Evolutionary conservation across 2,113 vertebrate species (phyloP).

Genomic region (Epinephelus fuscoguttatus): DNA sequence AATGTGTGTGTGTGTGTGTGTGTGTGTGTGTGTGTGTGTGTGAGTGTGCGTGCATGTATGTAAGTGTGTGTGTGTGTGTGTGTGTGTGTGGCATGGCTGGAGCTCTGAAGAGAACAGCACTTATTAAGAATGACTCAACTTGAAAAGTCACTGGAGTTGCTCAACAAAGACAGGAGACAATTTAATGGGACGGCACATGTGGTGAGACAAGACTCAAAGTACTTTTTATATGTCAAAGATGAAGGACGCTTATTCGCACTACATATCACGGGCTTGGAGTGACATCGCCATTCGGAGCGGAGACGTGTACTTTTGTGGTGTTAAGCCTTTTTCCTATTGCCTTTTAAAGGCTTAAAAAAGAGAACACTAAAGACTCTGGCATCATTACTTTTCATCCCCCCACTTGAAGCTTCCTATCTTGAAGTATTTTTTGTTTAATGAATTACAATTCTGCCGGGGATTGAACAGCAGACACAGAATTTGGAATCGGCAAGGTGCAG

Average conservation of each 20-base stretch:
- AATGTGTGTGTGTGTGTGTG: slow-evolving; percentile 49
- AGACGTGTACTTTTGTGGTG: slow-evolving; percentile 44
- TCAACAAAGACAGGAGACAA: slow-evolving; percentile 56
- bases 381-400: slow-evolving; percentile 9
- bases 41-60: no score
- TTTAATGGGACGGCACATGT: slow-evolving; percentile 56
- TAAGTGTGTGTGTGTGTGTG: neutral
- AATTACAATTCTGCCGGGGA: slow-evolving; percentile 3
- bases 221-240: slow-evolving; percentile 53
- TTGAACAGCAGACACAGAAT: slow-evolving; percentile 27
- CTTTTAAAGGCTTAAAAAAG: slow-evolving; percentile 43
- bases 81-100: slow-evolving; percentile 46
- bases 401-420: slow-evolving; percentile 4
- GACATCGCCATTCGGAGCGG: slow-evolving; percentile 50
- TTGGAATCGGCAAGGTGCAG: slow-evolving; percentile 18
- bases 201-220: slow-evolving; percentile 41
- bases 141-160: slow-evolving; percentile 64
- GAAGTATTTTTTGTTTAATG: slow-evolving; percentile 29
- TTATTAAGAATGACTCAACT: slow-evolving; percentile 67
- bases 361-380: slow-evolving; percentile 25
- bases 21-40: slow-evolving; percentile 26
- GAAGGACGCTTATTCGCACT: slow-evolving; percentile 55
- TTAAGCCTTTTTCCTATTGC: slow-evolving; percentile 37
- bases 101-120: slow-evolving; percentile 59
- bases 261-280: slow-evolving; percentile 65